phyloP scores from a whole-genome alignment of 2,888 invertebrate genomes.

The Sarcophaga subvicina region DNA sequence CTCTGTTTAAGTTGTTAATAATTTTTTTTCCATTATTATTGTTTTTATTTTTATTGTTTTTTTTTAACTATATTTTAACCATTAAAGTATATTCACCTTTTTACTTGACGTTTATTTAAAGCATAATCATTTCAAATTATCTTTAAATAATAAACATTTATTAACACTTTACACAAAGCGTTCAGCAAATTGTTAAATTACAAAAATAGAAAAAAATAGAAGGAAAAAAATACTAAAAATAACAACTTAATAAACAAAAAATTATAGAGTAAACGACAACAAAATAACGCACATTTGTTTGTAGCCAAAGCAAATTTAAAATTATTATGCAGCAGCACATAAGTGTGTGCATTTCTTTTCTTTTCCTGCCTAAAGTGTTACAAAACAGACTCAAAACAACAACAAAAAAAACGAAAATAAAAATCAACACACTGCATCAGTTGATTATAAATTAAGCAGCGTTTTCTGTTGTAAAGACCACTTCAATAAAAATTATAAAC shows the following conservation, averaged over 20 bases:
- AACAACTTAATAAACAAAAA: slow-evolving; percentile 50
- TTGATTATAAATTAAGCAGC: slow-evolving; percentile 27
- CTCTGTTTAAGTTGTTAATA: slow-evolving; percentile 25
- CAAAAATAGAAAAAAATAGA: neutral
- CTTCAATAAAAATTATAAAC: slow-evolving; percentile 46
- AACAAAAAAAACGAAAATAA: neutral
- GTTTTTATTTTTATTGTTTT: neutral
- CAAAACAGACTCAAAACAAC: slow-evolving; percentile 8
- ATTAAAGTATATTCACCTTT: neutral
- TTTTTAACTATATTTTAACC: neutral
- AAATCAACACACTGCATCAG: slow-evolving; percentile 45
- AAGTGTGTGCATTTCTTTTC: slow-evolving; percentile 26
- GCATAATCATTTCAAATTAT: slow-evolving; percentile 23
- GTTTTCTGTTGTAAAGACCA: slow-evolving; percentile 4
- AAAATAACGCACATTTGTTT: slow-evolving; percentile 23
- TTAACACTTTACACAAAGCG: neutral
- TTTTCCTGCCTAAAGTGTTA: slow-evolving; percentile 47
- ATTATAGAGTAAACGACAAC: neutral
- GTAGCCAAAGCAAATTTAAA: neutral
- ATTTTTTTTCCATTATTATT: slow-evolving; percentile 3
- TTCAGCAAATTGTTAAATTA: neutral
- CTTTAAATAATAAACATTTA: slow-evolving; percentile 25
- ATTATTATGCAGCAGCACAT: slow-evolving; percentile 17
- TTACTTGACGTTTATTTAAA: neutral
- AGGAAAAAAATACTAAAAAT: neutral